Percentiles rank a stretch among this genome's conserved stretches.
Evolutionary conservation across 1,140 invertebrate genomes (phyloP).

Genomic region (Choristoneura fumiferana): DNA sequence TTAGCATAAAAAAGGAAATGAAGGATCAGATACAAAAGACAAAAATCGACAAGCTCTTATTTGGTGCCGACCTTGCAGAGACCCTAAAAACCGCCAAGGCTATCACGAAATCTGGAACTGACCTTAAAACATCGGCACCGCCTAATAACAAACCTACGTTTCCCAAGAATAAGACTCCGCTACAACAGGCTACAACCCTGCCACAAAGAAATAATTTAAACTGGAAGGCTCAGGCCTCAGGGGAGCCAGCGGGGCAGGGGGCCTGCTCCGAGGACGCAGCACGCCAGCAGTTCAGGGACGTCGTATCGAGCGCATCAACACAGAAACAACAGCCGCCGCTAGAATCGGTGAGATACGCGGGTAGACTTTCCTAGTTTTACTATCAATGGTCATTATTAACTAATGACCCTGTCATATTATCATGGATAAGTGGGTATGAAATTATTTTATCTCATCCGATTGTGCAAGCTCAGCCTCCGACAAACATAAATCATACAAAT

Average conservation of each 20-base stretch:
- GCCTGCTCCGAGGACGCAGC: constrained; percentile 19
- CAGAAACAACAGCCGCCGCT: constrained; percentile 5
- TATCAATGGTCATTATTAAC: constrained; percentile 20
- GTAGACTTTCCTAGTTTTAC: constrained; percentile 15
- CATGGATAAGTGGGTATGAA: constrained; percentile 27
- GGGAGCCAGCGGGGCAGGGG: constrained; percentile 15
- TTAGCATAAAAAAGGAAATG: neutral
- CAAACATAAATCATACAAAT: no score
- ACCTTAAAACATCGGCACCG: neutral
- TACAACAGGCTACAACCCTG: neutral
- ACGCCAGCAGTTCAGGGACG: constrained; percentile 13
- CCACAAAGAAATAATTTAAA: constrained; percentile 1
- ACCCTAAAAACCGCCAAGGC: neutral
- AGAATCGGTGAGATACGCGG: constrained; percentile 24
- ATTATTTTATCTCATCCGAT: constrained; percentile 26
- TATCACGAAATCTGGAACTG: neutral
- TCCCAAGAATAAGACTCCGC: neutral
- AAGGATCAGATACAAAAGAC: neutral
- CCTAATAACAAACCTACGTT: neutral
- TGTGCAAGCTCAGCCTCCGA: constrained; percentile 4
- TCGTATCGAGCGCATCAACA: constrained; percentile 11
- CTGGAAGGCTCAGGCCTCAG: constrained; percentile 18
- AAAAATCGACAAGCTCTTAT: neutral
- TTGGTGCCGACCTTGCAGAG: constrained; percentile 20
- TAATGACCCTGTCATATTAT: constrained; percentile 21